These are phyloP conservation scores for Erpornis zantholeuca DNA, from an alignment of 2,113 vertebrate species.

Conservation along the genomic window DNA sequence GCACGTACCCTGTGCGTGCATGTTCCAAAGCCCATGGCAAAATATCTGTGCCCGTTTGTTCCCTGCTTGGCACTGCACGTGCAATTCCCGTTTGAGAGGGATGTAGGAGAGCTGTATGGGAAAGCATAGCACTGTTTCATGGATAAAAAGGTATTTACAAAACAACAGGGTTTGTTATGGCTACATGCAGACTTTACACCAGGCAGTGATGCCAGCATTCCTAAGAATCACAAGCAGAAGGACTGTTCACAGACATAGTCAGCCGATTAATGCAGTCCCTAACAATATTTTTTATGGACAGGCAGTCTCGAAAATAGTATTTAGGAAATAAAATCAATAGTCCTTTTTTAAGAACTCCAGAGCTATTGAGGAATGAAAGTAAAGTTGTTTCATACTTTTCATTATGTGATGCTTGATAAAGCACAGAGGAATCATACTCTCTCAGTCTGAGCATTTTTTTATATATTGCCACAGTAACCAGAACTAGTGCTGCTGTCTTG, in stretches of 20 bases:
- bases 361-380: not conserved
- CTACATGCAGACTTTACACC: not conserved
- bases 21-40: not conserved
- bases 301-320: not conserved
- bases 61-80: not conserved
- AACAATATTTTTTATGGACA: not conserved
- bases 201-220: constrained; percentile 8
- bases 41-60: not conserved
- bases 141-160: constrained; percentile 52
- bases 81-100: not conserved
- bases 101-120: not conserved
- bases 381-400: not conserved
- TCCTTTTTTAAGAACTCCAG: not conserved
- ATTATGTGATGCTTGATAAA: constrained; percentile 10
- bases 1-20: not conserved
- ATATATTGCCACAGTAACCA: not conserved
- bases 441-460: not conserved
- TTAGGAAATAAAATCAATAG: constrained; percentile 39
- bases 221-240: constrained; percentile 28
- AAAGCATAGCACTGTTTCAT: not conserved
- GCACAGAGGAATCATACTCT: not conserved
- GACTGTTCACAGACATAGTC: not conserved
- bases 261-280: constrained; percentile 35
- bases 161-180: constrained; percentile 36
- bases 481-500: not conserved